phyloP scores from a whole-genome alignment of 1,140 invertebrate species.

The Teleopsis dalmanni region DNA sequence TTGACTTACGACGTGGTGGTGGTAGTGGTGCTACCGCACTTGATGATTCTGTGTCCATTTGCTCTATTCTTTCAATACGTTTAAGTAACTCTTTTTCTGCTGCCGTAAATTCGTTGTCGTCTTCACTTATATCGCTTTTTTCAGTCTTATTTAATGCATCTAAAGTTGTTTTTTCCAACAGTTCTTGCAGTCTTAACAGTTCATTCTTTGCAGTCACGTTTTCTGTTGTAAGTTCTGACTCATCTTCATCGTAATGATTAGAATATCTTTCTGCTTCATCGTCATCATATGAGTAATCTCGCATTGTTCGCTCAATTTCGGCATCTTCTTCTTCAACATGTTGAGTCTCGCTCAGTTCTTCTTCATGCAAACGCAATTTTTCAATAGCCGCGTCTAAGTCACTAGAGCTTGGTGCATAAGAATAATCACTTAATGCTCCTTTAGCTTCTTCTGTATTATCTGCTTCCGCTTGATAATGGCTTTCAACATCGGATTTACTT shows the following conservation, averaged over 20 bases:
- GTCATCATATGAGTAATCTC: no score
- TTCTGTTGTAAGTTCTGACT: neutral
- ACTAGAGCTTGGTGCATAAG: slow-evolving; percentile 26
- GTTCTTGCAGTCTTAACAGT: slow-evolving; percentile 23
- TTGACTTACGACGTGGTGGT: slow-evolving; percentile 34
- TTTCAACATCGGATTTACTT: slow-evolving; percentile 44
- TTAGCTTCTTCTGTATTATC: slow-evolving; percentile 21
- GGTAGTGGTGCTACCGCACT: slow-evolving; percentile 18
- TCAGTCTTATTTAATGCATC: slow-evolving; percentile 4
- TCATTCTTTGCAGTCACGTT: slow-evolving; percentile 19
- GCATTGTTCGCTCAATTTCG: neutral
- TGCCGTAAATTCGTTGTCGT: slow-evolving; percentile 4
- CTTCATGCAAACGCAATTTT: neutral
- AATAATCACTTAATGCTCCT: slow-evolving; percentile 23
- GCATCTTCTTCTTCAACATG: neutral
- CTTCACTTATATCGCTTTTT: slow-evolving; percentile 2
- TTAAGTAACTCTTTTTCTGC: slow-evolving; percentile 21
- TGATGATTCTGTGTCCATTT: neutral
- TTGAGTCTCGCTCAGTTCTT: neutral
- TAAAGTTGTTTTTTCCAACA: slow-evolving; percentile 2
- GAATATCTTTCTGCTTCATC: neutral
- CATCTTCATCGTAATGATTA: slow-evolving; percentile 14
- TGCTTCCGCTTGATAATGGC: slow-evolving; percentile 12
- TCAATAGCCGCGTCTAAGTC: slow-evolving; percentile 30
- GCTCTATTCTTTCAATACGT: slow-evolving; percentile 6